phyloP scores from a whole-genome alignment of 2,797 vertebrate species.

The Eulemur mongoz region DNA sequence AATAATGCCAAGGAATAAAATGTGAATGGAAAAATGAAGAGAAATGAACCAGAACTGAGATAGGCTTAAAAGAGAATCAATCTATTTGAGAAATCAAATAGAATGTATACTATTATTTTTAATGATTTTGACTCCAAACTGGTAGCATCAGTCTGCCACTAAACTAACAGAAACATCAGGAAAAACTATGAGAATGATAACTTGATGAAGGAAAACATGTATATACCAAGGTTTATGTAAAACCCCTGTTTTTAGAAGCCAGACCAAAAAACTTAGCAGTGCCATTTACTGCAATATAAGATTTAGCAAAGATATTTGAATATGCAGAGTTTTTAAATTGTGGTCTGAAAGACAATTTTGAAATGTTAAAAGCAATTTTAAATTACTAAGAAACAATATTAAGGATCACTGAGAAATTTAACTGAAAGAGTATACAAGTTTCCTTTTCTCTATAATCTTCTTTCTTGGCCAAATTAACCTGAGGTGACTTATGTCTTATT shows the following conservation, averaged over 20 bases:
- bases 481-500: not conserved
- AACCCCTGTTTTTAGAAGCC: not conserved
- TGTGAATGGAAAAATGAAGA: slow-evolving; percentile 2
- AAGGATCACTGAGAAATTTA: not conserved
- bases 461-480: not conserved
- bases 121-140: slow-evolving; percentile 21
- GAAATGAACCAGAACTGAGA: slow-evolving; percentile 15
- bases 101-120: not conserved
- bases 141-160: not conserved
- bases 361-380: not conserved
- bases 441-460: not conserved
- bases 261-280: not conserved
- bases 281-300: not conserved
- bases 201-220: not conserved
- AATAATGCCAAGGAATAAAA: slow-evolving; percentile 47
- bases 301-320: not conserved
- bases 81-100: not conserved
- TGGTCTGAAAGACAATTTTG: not conserved
- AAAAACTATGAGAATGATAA: not conserved
- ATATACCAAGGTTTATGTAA: not conserved
- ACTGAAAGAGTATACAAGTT: not conserved
- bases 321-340: not conserved
- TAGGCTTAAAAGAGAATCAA: not conserved
- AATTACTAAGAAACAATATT: not conserved
- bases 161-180: not conserved